phyloP scores from a whole-genome alignment of 2,888 invertebrate species.

The Fragum sueziense region DNA sequence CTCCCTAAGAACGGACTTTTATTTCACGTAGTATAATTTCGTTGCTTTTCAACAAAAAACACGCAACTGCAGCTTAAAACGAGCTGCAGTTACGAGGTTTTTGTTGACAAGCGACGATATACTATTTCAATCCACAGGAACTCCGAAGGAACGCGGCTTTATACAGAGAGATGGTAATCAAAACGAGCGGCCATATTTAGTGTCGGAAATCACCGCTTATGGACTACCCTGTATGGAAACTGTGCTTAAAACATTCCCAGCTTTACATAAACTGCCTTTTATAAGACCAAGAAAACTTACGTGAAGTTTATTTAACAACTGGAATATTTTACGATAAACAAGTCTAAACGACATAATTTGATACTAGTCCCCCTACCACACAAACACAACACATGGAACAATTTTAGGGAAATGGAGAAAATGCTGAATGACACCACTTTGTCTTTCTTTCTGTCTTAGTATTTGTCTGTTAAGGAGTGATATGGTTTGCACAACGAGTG shows the following conservation, averaged over 20 bases:
- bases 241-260: neutral
- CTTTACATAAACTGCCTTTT: constrained; percentile 4
- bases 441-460: neutral
- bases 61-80: too few species aligned
- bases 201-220: constrained; percentile 1
- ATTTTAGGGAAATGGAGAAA: neutral
- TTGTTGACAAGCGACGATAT: too few species aligned
- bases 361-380: neutral
- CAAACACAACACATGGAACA: too few species aligned
- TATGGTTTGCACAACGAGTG: too few species aligned
- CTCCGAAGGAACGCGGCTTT: neutral
- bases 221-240: constrained; percentile 1
- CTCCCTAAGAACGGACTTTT: too few species aligned
- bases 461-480: too few species aligned
- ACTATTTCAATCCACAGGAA: too few species aligned
- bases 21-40: too few species aligned
- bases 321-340: neutral
- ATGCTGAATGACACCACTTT: neutral
- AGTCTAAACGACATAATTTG: neutral
- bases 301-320: too few species aligned
- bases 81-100: too few species aligned
- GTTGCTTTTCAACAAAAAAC: too few species aligned
- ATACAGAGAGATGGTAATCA: neutral
- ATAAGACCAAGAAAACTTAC: too few species aligned
- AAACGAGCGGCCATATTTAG: neutral